Evolutionary conservation across 92 coral and sea anemone species (phyloP), one percentile per base, ranked within the genome.

Genomic region (Muricea muricata): DNA sequence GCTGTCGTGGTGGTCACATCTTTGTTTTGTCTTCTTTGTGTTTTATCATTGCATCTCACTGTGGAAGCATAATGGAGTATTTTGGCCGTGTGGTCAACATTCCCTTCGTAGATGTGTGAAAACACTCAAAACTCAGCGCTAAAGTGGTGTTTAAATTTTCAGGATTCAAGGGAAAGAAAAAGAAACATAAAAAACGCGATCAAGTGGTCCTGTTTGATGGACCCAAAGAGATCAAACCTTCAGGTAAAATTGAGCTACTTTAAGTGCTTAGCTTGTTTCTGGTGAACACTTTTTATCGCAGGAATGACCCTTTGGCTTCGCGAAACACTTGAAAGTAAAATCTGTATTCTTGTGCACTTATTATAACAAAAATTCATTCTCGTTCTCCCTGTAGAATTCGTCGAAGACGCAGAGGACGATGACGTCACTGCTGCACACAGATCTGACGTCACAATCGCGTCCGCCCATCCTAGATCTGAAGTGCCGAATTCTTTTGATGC

Each of bases 121-220:
- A n/a, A n/a, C n/a, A n/a, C n/a, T n/a, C n/a, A n/a, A n/a, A 32
- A 56, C 12, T 41, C 24, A 63, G 50, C 68, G 4, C 12, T 81
- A 4, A 60, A 5, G 4, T 57, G 1, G 23, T 61, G 7, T 17
- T 80, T 6, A 23, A 21, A 8, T 23, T 70, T 52, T 39, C 50
- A 95, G 98, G 98, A 9, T 94, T 88, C 83, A 93, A 89, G 66
- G 96, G 94, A 28, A 85, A 84, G 10, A 73, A 75, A 28, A 88
- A 68, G 30, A 90, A 86, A 70, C 31, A 46, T 23, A 72, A 81
- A 33, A 92, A 85, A 74, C 90, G 98, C 52, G 98, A 95, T 45
- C 93, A 93, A 81, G 93, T 93, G 20, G 98, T 95, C n/a, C 73
- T 95, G 63, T 93, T 91, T 83, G 97, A 91, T 46, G 87, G 92